phyloP scores from a whole-genome alignment of 2,888 invertebrate species.

The Dorcus hopei region DNA sequence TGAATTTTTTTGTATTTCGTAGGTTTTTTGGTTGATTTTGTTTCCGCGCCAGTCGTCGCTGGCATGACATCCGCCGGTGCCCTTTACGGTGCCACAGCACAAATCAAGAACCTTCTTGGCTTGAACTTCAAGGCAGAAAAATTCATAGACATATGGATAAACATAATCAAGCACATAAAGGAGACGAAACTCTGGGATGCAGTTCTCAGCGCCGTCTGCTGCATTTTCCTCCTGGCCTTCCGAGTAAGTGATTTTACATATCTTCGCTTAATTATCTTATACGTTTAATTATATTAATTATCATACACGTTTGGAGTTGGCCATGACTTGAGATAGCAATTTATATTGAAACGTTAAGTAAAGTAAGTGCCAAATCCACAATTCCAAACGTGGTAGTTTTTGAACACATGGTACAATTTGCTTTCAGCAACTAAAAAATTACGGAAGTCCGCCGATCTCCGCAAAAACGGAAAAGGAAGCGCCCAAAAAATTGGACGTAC shows the following conservation, averaged over 20 bases:
- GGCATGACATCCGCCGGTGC: constrained; percentile 77
- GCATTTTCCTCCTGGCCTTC: constrained; percentile 58
- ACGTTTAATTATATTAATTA: no score
- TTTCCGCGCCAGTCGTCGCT: constrained; percentile 70
- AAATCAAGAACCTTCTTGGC: constrained; percentile 67
- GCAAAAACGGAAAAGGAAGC: no score
- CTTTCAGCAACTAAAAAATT: no score
- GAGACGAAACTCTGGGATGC: constrained; percentile 59
- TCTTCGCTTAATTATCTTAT: no score
- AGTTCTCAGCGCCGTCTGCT: constrained; percentile 60
- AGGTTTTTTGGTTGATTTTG: constrained; percentile 73
- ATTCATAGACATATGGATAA: constrained; percentile 60
- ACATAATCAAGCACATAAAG: constrained; percentile 54
- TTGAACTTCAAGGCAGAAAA: constrained; percentile 59
- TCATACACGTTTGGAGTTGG: no score
- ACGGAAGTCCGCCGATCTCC: no score
- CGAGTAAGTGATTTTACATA: constrained; percentile 51
- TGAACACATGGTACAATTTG: no score
- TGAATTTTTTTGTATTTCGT: constrained; percentile 17
- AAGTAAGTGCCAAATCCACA: no score
- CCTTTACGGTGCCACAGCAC: constrained; percentile 70
- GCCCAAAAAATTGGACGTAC: no score
- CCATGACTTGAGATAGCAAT: no score
- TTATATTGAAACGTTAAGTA: no score
- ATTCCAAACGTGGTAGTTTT: no score